Base-by-base conservation (phyloP, 2,113 vertebrate genomes). In the Plecturocebus donacophilus region DNA sequence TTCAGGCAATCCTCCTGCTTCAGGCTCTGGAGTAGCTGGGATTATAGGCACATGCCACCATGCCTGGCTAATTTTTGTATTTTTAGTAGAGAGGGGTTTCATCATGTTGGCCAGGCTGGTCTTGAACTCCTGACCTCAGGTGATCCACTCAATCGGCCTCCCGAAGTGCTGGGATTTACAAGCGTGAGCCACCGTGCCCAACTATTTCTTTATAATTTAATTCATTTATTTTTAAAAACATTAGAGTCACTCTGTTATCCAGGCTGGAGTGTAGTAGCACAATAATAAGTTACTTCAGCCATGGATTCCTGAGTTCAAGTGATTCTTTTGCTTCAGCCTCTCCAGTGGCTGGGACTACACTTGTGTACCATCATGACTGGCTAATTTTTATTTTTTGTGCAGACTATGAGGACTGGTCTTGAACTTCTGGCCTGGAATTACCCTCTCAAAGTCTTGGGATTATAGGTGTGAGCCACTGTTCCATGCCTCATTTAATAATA, bases 401-500 rank as follows among this genome's bases (percentile, higher is more conserved):
- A 64, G 27, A 30, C 27, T 30, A 30, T 64, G 27, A 13, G 12
- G 61, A 12, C 27, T 64, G 27, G 27, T 64, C 61, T 64, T 64
- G 61, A 30, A 64, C 27, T 64, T 30, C 61, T 64, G 61, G 61
- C 61, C 61, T 64, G 27, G 27, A 64, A 27, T 64, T 27, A 64
- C 30, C 61, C 12, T 30, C 61, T 64, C 61, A 30, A 64, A 64
- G 61, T 64, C 27, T 64, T 64, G 12, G 61, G 61, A 30, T 64
- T 64, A 64, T 64, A 64, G 61, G 61, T 64, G 27, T 30, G 61
- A 64, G 61, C 61, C 61, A 64, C 27, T 2, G 27, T 30, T 64
- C 61, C 61, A 27, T 64, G 61, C 61, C 11, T 30, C 76, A 96
- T 88, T 94, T 87, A 85, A 85, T 95, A 90, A 38, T 64, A 11